A percentile compares a stretch with the other conserved stretches of the same genome.
Conservation (phyloP, 1,140 invertebrate species). For the Hylaeus volcanicus region DNA sequence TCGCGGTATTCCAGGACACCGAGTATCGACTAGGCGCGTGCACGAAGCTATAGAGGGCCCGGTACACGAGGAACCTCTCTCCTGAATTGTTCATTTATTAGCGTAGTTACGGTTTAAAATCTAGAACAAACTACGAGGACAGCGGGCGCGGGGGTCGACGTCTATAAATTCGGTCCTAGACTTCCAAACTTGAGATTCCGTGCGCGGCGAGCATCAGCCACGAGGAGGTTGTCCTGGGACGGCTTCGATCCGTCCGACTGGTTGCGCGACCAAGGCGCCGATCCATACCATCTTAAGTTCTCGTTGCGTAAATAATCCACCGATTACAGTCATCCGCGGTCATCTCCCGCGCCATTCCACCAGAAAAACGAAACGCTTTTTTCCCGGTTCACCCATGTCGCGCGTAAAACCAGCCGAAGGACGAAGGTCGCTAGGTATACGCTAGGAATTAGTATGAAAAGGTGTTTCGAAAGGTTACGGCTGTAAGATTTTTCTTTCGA, state of each 20-base stretch:
- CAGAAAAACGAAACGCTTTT: too few relatives aligned
- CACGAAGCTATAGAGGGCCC: neutral
- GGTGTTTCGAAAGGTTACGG: too few relatives aligned
- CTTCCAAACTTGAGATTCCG: conserved; percentile 59
- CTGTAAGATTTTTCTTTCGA: too few relatives aligned
- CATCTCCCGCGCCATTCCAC: too few relatives aligned
- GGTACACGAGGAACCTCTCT: neutral
- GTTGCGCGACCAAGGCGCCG: conserved; percentile 37
- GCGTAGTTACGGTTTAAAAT: conserved; percentile 27
- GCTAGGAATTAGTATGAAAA: too few relatives aligned
- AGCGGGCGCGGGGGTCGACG: neutral
- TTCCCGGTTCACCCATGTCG: too few relatives aligned
- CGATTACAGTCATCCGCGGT: too few relatives aligned
- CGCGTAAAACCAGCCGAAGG: too few relatives aligned
- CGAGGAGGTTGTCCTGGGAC: conserved; percentile 39
- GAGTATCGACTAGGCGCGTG: conserved; percentile 4
- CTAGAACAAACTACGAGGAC: conserved; percentile 39
- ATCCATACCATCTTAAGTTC: neutral
- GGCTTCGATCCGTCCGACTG: conserved; percentile 32
- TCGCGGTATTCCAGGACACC: neutral
- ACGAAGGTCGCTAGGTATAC: too few relatives aligned
- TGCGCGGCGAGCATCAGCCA: conserved; percentile 33
- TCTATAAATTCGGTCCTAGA: conserved; percentile 61
- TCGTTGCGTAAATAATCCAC: too few relatives aligned
- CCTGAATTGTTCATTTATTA: conserved; percentile 14